These are phyloP conservation scores for Macheiramphus alcinus DNA, from an alignment of 2,113 vertebrate species.

Conservation along the genomic window DNA sequence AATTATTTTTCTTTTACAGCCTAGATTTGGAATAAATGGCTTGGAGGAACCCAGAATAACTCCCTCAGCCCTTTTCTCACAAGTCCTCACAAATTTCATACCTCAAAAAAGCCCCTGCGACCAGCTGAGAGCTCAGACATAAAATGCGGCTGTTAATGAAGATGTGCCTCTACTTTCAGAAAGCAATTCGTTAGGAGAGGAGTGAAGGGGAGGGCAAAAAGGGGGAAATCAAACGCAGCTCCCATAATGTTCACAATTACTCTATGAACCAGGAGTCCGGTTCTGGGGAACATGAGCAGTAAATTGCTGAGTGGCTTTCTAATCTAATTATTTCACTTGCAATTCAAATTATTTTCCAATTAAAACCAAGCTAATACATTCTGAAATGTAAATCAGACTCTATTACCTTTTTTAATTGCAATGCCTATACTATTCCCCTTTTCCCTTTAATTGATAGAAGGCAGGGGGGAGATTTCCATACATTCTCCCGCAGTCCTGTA, in stretches of 20 bases:
- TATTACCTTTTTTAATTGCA: conserved; percentile 66
- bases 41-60: background rate
- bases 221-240: background rate
- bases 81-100: background rate
- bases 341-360: conserved; percentile 73
- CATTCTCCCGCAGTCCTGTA: background rate
- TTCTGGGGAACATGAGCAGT: conserved; percentile 29
- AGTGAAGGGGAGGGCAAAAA: background rate
- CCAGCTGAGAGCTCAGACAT: background rate
- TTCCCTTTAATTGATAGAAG: conserved; percentile 52
- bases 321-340: conserved; percentile 72
- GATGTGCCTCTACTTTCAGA: conserved; percentile 20
- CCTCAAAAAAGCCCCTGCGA: background rate
- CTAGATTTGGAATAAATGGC: background rate
- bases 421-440: conserved; percentile 22
- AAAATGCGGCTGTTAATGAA: background rate
- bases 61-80: background rate
- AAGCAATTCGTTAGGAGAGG: background rate
- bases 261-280: background rate
- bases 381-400: conserved; percentile 70
- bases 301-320: conserved; percentile 65
- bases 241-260: conserved; percentile 19
- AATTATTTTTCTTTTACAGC: background rate
- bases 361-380: conserved; percentile 69
- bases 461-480: conserved; percentile 1